phyloP scores from a whole-genome alignment of 2,888 invertebrate species.

The Gryllus longicercus region DNA sequence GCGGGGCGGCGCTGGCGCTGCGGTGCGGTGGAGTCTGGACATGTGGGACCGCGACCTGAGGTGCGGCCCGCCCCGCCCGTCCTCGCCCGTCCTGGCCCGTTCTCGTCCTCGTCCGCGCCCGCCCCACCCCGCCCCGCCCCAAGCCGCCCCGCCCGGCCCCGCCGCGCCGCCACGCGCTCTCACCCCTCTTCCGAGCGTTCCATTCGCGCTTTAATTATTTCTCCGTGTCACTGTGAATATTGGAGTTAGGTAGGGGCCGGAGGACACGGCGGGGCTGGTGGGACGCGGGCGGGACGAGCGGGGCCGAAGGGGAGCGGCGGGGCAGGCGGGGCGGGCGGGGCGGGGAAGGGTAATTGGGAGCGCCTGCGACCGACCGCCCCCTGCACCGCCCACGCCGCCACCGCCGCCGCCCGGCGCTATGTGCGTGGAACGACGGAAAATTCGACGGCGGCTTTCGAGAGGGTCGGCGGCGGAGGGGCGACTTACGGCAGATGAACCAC shows the following conservation, averaged over 20 bases:
- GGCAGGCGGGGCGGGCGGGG: slow-evolving; percentile 18
- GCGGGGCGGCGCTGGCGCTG: neutral
- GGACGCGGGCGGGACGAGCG: neutral
- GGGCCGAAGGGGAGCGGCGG: neutral
- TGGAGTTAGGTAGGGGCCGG: slow-evolving; percentile 33
- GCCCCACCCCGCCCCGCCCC: neutral
- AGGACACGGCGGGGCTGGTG: slow-evolving; percentile 19
- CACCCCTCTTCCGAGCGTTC: slow-evolving; percentile 32
- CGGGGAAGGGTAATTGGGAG: slow-evolving; percentile 12
- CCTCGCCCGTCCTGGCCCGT: slow-evolving; percentile 12
- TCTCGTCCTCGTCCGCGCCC: neutral
- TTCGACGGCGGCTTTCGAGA: slow-evolving; percentile 29
- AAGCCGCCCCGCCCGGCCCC: neutral
- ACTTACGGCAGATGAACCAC: slow-evolving; percentile 20
- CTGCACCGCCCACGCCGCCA: neutral
- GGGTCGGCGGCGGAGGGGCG: slow-evolving; percentile 19
- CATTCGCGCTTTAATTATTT: slow-evolving; percentile 38
- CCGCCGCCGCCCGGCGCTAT: slow-evolving; percentile 17
- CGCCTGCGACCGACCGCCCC: neutral
- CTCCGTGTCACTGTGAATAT: slow-evolving; percentile 37
- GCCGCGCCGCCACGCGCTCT: slow-evolving; percentile 22
- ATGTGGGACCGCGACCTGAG: slow-evolving; percentile 30
- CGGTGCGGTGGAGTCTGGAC: slow-evolving; percentile 19
- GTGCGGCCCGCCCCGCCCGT: slow-evolving; percentile 27
- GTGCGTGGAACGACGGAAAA: slow-evolving; percentile 31